Evolutionary conservation across 53 echinoderm and acorn worm genomes (phyloP).

Genomic region (Arbacia lixula): DNA sequence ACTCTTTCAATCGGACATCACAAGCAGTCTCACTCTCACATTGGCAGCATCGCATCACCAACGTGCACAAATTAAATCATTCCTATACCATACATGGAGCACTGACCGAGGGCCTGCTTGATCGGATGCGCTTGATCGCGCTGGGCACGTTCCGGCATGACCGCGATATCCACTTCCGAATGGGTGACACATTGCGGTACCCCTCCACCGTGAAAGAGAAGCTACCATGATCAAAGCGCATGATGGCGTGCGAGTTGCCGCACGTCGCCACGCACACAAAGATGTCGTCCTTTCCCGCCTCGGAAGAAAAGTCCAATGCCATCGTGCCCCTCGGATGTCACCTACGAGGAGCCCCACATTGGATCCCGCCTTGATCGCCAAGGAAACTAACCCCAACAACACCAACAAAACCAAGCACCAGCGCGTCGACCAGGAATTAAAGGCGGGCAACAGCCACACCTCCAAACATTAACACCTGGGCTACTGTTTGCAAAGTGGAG

Average conservation of each 20-base stretch:
- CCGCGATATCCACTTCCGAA: constrained; percentile 51
- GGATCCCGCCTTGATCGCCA: background rate
- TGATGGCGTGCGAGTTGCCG: constrained; percentile 35
- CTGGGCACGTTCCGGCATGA: constrained; percentile 30
- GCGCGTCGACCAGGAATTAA: no score
- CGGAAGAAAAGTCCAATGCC: constrained; percentile 37
- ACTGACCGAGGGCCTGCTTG: constrained; percentile 7
- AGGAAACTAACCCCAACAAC: background rate
- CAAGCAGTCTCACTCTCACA: no score
- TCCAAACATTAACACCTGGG: constrained; percentile 16
- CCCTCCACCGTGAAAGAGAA: constrained; percentile 41
- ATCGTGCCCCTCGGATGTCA: background rate
- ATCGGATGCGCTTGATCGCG: constrained; percentile 36
- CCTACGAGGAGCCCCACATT: background rate
- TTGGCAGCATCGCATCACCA: no score
- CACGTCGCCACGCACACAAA: constrained; percentile 48
- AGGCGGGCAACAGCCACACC: constrained; percentile 14
- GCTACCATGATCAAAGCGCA: constrained; percentile 32
- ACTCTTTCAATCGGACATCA: no score
- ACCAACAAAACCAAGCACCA: constrained; percentile 21
- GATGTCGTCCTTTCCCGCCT: constrained; percentile 9
- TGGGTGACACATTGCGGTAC: constrained; percentile 22
- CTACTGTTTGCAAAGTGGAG: background rate
- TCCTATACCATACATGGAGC: no score
- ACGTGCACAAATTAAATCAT: no score